Evolutionary conservation across 2,797 vertebrate species (phyloP).

Genomic region (Hippoglossus hippoglossus): DNA sequence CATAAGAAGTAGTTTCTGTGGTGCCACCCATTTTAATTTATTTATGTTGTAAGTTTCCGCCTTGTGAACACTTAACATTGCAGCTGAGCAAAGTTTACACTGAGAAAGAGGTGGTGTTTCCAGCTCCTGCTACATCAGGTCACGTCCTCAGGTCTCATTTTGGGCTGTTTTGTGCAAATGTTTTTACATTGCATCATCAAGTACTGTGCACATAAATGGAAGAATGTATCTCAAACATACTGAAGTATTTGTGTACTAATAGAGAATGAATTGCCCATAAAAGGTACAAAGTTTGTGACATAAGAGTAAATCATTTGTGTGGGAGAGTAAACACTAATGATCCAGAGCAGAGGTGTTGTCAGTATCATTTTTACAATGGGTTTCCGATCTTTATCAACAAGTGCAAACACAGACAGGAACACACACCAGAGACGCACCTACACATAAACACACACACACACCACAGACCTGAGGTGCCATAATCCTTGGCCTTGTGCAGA

Average conservation of each 20-base stretch:
- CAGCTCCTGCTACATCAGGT: too few species aligned
- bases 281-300: constrained; percentile 4
- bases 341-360: constrained; percentile 31
- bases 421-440: constrained; percentile 18
- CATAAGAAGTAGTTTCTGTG: background rate
- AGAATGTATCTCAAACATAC: background rate
- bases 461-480: constrained; percentile 37
- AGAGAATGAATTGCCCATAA: background rate
- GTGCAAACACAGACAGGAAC: constrained; percentile 27
- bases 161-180: background rate
- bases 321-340: constrained; percentile 43
- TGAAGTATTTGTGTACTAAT: background rate
- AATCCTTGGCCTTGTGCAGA: constrained; percentile 66
- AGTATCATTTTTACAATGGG: constrained; percentile 32
- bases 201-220: background rate
- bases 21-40: background rate
- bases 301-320: constrained; percentile 6
- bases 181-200: background rate
- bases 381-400: constrained; percentile 64
- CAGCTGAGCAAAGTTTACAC: too few species aligned
- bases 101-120: too few species aligned
- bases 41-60: too few species aligned
- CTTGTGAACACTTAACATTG: too few species aligned
- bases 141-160: background rate
- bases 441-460: constrained; percentile 29